A percentile compares a stretch with the other conserved stretches of the same genome.
Evolutionary conservation across 2,797 vertebrate genomes (phyloP).

Genomic region (Gambelia wislizenii): DNA sequence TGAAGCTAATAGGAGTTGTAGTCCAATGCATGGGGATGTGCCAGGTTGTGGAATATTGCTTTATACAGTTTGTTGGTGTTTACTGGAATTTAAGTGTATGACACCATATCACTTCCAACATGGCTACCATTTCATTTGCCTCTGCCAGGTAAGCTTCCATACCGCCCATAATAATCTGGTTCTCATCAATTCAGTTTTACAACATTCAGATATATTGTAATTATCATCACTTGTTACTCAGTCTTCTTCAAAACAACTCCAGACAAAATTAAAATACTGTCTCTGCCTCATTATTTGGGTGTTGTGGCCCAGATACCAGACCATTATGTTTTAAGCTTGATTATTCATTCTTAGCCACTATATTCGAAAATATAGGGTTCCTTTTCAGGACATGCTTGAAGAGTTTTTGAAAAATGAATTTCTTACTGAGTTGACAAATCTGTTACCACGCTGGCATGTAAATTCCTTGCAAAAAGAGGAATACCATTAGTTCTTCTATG

Average conservation of each 20-base stretch:
- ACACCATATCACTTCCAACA: no score
- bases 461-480: constrained; percentile 63
- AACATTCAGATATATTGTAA: constrained; percentile 1
- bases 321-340: constrained; percentile 57
- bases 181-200: background rate
- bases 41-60: background rate
- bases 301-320: constrained; percentile 18
- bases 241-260: constrained; percentile 11
- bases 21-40: background rate
- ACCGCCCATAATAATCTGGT: background rate
- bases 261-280: constrained; percentile 18
- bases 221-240: constrained; percentile 9
- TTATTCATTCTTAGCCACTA: constrained; percentile 47
- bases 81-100: no score
- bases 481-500: constrained; percentile 72
- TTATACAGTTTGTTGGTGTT: background rate
- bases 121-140: no score
- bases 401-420: constrained; percentile 49
- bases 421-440: constrained; percentile 64
- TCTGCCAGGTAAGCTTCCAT: no score
- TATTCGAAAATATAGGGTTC: constrained; percentile 50
- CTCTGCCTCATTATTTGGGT: background rate
- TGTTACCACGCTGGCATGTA: constrained; percentile 37
- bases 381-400: constrained; percentile 57
- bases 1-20: background rate